Conservation (phyloP, 1,140 invertebrate genomes). For the Pseudomyrmex dendroicus region DNA sequence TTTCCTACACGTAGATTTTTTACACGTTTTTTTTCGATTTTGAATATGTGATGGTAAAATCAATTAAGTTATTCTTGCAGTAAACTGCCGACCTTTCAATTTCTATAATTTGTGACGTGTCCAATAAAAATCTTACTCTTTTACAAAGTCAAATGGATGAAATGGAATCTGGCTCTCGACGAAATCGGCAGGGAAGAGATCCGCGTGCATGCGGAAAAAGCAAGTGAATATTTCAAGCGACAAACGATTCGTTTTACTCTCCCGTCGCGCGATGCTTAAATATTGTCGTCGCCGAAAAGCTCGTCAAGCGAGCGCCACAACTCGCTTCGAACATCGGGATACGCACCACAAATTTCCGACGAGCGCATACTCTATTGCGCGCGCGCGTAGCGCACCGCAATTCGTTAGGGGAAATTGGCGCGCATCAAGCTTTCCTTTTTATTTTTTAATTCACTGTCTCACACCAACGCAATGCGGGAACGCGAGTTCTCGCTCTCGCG, state of each 20-base stretch:
- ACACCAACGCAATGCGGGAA: conserved; percentile 14
- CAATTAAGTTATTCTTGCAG: too few relatives aligned
- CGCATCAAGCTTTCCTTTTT: conserved; percentile 57
- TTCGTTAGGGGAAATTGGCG: conserved; percentile 48
- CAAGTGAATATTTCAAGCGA: conserved; percentile 64
- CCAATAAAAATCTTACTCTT: conserved; percentile 31
- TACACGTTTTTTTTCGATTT: too few relatives aligned
- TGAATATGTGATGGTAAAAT: too few relatives aligned
- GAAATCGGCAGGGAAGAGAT: conserved; percentile 30
- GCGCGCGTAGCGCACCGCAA: conserved; percentile 61
- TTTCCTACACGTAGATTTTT: too few relatives aligned
- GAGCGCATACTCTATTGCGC: conserved; percentile 10
- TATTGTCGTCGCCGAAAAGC: conserved; percentile 40
- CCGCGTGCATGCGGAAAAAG: conserved; percentile 19
- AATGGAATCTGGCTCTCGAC: conserved; percentile 44
- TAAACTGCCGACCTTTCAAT: neutral
- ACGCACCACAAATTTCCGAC: conserved; percentile 18
- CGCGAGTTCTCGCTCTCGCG: neutral
- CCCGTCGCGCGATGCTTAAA: conserved; percentile 37
- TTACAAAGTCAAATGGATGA: neutral
- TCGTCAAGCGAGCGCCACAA: neutral
- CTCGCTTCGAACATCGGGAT: neutral
- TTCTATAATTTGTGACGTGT: neutral
- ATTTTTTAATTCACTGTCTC: conserved; percentile 68
- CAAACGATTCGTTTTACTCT: conserved; percentile 63